Evolutionary conservation across 2,113 vertebrate species (phyloP).

Genomic region (Athene cunicularia): DNA sequence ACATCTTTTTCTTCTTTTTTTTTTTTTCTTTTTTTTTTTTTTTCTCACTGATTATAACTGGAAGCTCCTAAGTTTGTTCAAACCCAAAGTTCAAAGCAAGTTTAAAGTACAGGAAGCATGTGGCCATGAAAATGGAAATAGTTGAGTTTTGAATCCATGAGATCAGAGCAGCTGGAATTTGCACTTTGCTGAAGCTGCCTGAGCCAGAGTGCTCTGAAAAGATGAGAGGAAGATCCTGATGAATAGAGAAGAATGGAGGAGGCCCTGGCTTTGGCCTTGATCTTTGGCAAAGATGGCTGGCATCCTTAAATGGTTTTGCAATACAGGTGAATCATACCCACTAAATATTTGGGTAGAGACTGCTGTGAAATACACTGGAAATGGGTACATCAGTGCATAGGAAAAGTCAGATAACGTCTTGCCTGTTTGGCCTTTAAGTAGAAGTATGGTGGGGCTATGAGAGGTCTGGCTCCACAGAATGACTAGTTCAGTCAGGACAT

Average conservation of each 20-base stretch:
- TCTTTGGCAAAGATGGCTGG: background rate
- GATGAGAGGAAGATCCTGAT: conserved; percentile 6
- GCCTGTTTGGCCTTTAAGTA: background rate
- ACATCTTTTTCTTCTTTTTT: background rate
- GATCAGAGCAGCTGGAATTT: conserved; percentile 46
- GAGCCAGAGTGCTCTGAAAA: conserved; percentile 21
- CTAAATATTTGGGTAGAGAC: background rate
- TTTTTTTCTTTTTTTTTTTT: background rate
- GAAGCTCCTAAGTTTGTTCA: conserved; percentile 48
- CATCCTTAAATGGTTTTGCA: background rate
- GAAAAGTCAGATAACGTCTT: background rate
- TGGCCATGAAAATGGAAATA: conserved; percentile 41
- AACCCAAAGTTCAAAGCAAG: conserved; percentile 42
- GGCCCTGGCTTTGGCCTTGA: background rate
- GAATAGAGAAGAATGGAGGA: background rate
- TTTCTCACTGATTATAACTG: conserved; percentile 19
- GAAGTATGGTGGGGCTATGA: background rate
- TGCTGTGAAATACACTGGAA: background rate
- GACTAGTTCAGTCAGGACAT: background rate
- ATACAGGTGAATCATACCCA: background rate
- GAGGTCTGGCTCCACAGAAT: background rate
- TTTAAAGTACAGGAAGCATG: conserved; percentile 51
- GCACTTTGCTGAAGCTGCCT: conserved; percentile 17
- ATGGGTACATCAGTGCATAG: background rate
- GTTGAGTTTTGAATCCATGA: conserved; percentile 32